Base-by-base conservation (phyloP, 2,113 vertebrate species). In the Scatophagus argus region DNA sequence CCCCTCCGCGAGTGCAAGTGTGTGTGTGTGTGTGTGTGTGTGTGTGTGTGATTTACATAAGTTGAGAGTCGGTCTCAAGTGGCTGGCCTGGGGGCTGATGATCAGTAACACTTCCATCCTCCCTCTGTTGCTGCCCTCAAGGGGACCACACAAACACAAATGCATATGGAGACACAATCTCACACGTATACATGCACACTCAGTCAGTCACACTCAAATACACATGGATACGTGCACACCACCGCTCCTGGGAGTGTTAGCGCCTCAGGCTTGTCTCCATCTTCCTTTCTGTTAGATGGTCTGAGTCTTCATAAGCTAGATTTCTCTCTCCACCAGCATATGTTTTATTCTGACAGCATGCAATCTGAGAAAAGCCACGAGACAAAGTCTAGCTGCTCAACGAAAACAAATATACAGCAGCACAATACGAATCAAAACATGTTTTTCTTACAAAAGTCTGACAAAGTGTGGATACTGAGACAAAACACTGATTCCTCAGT, bases 241-340 rank as follows among this genome's bases (percentile, higher is more conserved):
- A 19, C 27, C 14, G 29, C 86, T 84, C 84, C 43, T 9, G 86
- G 77, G 80, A 66, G 54, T n/a, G 23, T 32, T 49, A n/a, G 32
- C 5, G 86, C 90, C 88, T 81, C 34, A 34, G 88, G 88, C 81
- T 80, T 0, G 56, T 83, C 78, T 86, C 81, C 25, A 77, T 85
- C 79, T 89, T 52, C 17, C 41, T 70, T 65, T 61, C 75, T 66
- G 83, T 66, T 61, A 58, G 64, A 80, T 49, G 7, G 66, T 25
- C 51, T 34, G 65, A 56, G 62, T 71, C 74, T 69, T 74, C 76
- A 75, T 71, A 49, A 90, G 80, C 79, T 71, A 14, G 46, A 67
- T 80, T 49, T 59, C 54, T 70, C 69, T 55, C 68, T 73, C 72
- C 36, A 17, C 31, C 79, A 54, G 65, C 74, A 17, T 60, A n/a